Evolutionary conservation across 2,113 vertebrate species (phyloP), one percentile per base, ranked within the genome.

Genomic region (Hypomesus transpacificus): DNA sequence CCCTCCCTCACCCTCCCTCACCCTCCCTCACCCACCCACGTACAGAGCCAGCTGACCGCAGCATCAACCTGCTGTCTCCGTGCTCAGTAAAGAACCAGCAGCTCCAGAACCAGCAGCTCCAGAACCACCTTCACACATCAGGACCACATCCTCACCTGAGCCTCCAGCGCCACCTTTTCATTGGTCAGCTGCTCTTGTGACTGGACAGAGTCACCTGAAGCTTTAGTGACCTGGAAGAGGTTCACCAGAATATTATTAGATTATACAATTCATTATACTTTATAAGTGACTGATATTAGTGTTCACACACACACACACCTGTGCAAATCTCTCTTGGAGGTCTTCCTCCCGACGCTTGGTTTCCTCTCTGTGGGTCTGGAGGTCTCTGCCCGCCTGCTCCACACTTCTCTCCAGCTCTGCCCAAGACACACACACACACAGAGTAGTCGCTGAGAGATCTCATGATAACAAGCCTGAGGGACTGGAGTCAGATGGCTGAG

Each of bases 81-180:
- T 26, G 24, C 24, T 26, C 24, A 26, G 24, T 26, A 26, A 3
- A 26, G 24, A 24, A 26, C 24, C 24, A 3, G 2, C 24, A 26
- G 24, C 24, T 26, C 24, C 24, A 26, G 24, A 26, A 6, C 31
- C 31, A 34, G 2, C 24, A 26, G 24, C 24, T 26, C 24, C 24
- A 26, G 24, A 26, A 6, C 31, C 31, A 34, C 31, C 31, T 34
- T 34, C 31, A 34, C 31, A 34, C 7, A 34, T 26, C 24, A 34
- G 7, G 39, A 46, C n/a, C 34, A 1, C 22, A 17, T 66, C 24
- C 82, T 89, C 75, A 92, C 91, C 89, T 92, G 81, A 2, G 79
- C 78, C 63, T 88, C 77, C 68, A 89, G 76, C 0, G 75, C 71
- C 66, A 69, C 58, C 53, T 86, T 89, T 66, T 85, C 85, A 72